These are phyloP conservation scores for Euglossa dilemma DNA, from an alignment of 1,140 invertebrate species.

Conservation along the genomic window DNA sequence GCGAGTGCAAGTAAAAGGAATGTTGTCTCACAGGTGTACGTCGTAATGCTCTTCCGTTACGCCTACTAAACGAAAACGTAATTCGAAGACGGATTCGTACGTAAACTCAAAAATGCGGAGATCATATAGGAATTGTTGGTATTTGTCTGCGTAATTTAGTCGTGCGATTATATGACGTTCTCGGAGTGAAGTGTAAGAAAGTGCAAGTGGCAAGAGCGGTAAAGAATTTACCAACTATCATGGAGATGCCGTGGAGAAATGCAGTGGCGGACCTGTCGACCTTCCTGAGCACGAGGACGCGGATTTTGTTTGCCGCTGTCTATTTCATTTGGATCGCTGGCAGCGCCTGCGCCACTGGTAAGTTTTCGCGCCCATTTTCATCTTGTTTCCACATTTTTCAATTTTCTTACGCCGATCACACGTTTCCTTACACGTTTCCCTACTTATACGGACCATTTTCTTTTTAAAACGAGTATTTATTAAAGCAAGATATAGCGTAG, in stretches of 20 bases:
- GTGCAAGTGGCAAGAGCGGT: slow-evolving; percentile 22
- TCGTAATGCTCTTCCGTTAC: slow-evolving; percentile 41
- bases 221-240: slow-evolving; percentile 37
- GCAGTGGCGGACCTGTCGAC: slow-evolving; percentile 51
- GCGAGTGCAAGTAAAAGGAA: slow-evolving; percentile 52
- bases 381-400: not conserved
- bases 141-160: slow-evolving; percentile 5
- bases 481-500: no score
- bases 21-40: slow-evolving; percentile 46
- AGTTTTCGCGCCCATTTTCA: slow-evolving; percentile 53
- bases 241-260: slow-evolving; percentile 45
- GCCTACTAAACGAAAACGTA: slow-evolving; percentile 14
- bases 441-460: not conserved
- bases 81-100: slow-evolving; percentile 25
- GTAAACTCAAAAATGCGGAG: slow-evolving; percentile 48
- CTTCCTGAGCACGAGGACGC: slow-evolving; percentile 58
- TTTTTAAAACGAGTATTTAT: not conserved
- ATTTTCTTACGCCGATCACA: not conserved
- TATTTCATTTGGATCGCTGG: slow-evolving; percentile 59
- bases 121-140: slow-evolving; percentile 33
- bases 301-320: slow-evolving; percentile 60
- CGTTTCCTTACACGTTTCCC: not conserved
- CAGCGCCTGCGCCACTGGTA: slow-evolving; percentile 63
- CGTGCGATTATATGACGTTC: slow-evolving; percentile 3
- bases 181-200: slow-evolving; percentile 23